Base-by-base conservation (phyloP, 2,888 invertebrate genomes). In the Marasmarcha lunaedactyla region DNA sequence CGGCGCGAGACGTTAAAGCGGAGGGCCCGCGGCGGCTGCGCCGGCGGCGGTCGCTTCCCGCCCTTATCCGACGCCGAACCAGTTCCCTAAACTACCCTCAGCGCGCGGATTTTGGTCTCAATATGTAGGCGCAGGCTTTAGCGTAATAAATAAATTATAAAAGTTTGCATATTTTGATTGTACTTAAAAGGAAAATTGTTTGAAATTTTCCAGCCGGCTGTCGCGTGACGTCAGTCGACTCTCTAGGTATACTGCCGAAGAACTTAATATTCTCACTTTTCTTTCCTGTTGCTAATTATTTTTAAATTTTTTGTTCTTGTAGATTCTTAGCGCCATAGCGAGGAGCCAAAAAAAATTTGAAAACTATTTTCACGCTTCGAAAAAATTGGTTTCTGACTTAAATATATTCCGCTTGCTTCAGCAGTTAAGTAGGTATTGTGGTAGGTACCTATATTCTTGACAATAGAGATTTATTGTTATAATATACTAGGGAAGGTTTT, bases 21-120 rank as follows among this genome's bases (percentile, higher is more conserved):
- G 10, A n/a, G 30, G 30, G 30, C 50, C 59, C 43, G 49, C 53
- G 43, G 46, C 43, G 45, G 38, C 37, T 46, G 40, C 46, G 15
- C 15, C 30, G 30, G n/a, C 11, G 9, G 2, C 6, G 6, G 11
- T 9, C 11, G 3, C n/a, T 7, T 4, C 30, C 11, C 6, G 6
- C 30, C 30, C 10, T 30, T 3, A 9, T 30, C 30, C 10, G 11
- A 9, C 30, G 3, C 10, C 9, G n/a, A 30, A 30, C 30, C 2
- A 10, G 11, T 30, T n/a, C 2, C 3, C 2, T 7, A 30, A 30
- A 30, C 30, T 3, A 4, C 9, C 11, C 30, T n/a, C 30, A 37
- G 10, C 10, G 7, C 6, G 15, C 15, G 11, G 4, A 30, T 30
- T 30, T 30, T 30, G 30, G 30, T 30, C 6, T 30, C 30, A 30